A percentile compares a stretch with the other conserved stretches of the same genome.
Evolutionary conservation across 2,797 vertebrate species (phyloP).

Genomic region (Pantherophis alleghaniensis): DNA sequence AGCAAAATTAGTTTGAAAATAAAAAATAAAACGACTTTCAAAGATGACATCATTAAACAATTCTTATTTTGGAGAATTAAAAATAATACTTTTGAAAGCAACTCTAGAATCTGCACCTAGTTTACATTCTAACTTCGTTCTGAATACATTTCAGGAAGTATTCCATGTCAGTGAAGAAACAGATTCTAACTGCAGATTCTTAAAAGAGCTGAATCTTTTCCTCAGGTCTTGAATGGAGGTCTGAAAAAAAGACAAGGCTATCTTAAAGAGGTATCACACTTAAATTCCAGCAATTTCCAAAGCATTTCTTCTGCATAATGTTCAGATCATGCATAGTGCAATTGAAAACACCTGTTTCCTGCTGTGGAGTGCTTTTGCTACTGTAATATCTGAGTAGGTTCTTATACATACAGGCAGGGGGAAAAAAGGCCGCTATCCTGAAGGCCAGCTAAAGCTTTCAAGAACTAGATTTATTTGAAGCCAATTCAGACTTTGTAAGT

Average conservation of each 20-base stretch:
- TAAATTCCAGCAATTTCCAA: neutral
- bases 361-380: neutral
- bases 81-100: neutral
- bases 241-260: neutral
- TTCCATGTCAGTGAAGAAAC: neutral
- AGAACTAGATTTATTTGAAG: slow-evolving; percentile 1
- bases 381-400: neutral
- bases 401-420: neutral
- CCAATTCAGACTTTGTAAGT: slow-evolving; percentile 4
- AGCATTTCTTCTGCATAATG: neutral
- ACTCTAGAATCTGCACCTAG: neutral
- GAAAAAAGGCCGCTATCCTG: neutral
- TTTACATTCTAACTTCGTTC: neutral
- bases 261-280: neutral
- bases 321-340: neutral
- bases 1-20: neutral
- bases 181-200: neutral
- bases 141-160: neutral
- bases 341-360: neutral
- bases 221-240: neutral
- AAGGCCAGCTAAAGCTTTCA: neutral
- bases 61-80: neutral
- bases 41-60: neutral
- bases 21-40: neutral
- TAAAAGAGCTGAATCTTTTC: neutral